Evolutionary conservation across 2,797 vertebrate species (phyloP).

Genomic region (Hydrolagus colliei): DNA sequence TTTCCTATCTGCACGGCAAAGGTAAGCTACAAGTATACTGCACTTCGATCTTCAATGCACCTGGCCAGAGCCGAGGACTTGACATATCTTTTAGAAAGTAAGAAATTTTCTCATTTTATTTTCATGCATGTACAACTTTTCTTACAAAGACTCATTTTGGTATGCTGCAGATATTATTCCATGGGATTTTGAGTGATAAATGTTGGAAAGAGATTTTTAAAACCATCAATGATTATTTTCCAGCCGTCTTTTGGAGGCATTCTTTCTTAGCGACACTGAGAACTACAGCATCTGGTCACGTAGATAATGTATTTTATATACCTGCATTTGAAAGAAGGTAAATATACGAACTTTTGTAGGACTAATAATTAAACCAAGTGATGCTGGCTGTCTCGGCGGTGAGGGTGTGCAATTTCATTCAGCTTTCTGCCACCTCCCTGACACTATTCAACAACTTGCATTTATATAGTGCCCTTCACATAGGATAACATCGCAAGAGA

Average conservation of each 20-base stretch:
- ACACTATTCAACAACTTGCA: neutral
- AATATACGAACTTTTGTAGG: conserved; percentile 55
- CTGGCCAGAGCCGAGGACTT: no score
- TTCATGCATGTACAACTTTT: neutral
- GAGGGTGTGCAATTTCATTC: neutral
- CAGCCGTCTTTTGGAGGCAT: neutral
- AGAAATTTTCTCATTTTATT: neutral
- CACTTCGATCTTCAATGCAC: neutral
- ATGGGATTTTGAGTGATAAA: neutral
- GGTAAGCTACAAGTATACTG: neutral
- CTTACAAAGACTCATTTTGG: no score
- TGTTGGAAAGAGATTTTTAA: neutral
- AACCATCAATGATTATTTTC: neutral
- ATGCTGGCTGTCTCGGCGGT: conserved; percentile 38
- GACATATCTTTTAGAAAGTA: neutral
- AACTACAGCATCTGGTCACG: conserved; percentile 55
- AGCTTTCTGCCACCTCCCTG: neutral
- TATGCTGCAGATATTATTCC: neutral
- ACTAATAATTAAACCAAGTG: conserved; percentile 61
- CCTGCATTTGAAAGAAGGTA: conserved; percentile 45
- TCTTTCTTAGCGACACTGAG: conserved; percentile 52
- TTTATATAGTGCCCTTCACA: no score
- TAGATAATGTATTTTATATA: conserved; percentile 53
- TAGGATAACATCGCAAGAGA: no score
- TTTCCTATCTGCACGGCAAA: no score